Percentiles rank a stretch among this genome's conserved stretches.
Evolutionary conservation across 2,113 vertebrate species (phyloP).

Genomic region (Crotophaga sulcirostris): DNA sequence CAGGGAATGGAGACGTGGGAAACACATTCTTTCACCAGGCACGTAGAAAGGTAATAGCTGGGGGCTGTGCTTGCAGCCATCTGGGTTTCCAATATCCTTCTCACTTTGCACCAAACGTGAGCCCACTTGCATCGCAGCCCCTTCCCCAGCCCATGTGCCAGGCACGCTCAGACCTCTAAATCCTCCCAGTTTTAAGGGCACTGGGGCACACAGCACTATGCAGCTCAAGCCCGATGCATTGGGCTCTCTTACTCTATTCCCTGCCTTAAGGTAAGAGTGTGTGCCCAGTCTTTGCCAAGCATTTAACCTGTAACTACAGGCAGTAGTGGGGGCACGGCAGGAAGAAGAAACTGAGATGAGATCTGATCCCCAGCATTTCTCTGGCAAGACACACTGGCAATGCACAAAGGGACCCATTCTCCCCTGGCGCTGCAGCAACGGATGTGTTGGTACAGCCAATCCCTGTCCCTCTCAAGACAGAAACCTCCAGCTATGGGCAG

Average conservation of each 20-base stretch:
- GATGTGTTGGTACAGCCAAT: neutral
- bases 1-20: neutral
- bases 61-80: rapidly evolving
- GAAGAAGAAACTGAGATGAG: neutral
- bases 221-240: neutral
- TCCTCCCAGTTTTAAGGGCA: rapidly evolving
- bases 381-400: neutral
- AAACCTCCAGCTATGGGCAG: neutral
- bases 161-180: neutral
- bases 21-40: neutral
- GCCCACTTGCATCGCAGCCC: neutral
- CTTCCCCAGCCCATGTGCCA: neutral
- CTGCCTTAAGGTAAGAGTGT: neutral
- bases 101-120: neutral
- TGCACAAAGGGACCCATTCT: constrained; percentile 17
- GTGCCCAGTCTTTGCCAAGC: neutral
- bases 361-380: neutral
- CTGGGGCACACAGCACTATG: neutral
- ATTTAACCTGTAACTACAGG: neutral
- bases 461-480: neutral
- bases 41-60: neutral
- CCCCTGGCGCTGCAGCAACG: neutral
- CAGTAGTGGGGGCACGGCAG: neutral
- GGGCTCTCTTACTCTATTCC: neutral
- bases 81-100: neutral